Evolutionary conservation across 1,140 invertebrate species (phyloP), one percentile per base, ranked within the genome.

Genomic region (Sinella curviseta): DNA sequence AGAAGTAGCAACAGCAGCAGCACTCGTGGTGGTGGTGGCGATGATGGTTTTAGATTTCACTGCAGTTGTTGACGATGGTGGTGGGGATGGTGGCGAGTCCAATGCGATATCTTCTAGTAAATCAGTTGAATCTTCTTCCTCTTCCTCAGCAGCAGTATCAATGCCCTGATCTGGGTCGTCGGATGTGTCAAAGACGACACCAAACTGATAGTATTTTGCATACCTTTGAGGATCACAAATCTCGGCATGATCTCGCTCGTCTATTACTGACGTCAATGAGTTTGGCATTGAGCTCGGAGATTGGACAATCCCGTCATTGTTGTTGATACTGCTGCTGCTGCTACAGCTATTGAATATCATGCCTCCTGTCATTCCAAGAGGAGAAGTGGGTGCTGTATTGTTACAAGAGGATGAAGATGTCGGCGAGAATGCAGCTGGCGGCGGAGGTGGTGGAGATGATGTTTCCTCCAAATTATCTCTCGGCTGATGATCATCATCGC

Each of bases 171-270:
- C 78, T 24, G 35, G n/a, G 39, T 79, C 78, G 24, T 75, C 36
- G 20, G 39, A 55, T 77, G 76, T 30, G 28, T 80, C 82, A 48
- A 79, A 79, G 35, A 82, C 81, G 35, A 83, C 79, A 33, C 83
- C 83, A 31, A 83, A 80, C 79, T 83, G 83, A 74, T 83, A 83
- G 65, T 83, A 83, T 33, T 82, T 83, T 20, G 81, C 30, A 81
- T 80, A 82, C 74, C 82, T 83, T 55, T 76, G 77, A 57, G 83
- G 81, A 73, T 82, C 81, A 65, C 79, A 83, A 70, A 76, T 80
- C 35, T 80, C 81, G 26, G 39, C 54, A 3, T 24, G 54, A 74
- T 78, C 75, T 70, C 35, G 17, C 31, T 70, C 65, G 31, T 70
- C 65, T 26, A 60, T 60, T 33, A 12, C 12, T 4, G 57, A 65